A percentile compares a stretch with the other conserved stretches of the same genome.
phyloP scores from a whole-genome alignment of 1,140 invertebrate genomes.

The Tribolium castaneum region DNA sequence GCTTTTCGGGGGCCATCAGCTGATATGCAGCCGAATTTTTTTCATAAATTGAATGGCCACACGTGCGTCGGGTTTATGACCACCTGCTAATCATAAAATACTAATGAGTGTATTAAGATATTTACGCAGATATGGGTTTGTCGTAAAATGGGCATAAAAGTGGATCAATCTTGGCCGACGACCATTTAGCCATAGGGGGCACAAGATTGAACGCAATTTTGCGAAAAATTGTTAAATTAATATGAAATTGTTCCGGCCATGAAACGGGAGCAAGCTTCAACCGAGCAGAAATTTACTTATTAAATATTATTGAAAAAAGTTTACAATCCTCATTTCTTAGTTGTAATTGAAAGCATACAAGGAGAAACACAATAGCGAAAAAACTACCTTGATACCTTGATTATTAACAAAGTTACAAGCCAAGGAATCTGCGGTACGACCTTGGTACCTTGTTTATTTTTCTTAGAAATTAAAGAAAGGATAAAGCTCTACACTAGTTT shows the following conservation, averaged over 20 bases:
- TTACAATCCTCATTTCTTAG: too few species aligned
- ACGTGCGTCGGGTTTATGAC: conserved; percentile 17
- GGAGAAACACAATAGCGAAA: too few species aligned
- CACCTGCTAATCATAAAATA: conserved; percentile 23
- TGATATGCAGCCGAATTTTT: not conserved
- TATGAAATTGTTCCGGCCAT: not conserved
- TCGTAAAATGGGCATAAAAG: conserved; percentile 10
- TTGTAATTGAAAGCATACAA: too few species aligned
- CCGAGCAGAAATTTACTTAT: too few species aligned
- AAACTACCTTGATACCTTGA: too few species aligned
- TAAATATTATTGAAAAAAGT: too few species aligned
- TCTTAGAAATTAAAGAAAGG: too few species aligned
- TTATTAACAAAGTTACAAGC: too few species aligned
- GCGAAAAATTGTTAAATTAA: not conserved
- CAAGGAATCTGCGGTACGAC: too few species aligned
- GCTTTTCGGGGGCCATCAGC: not conserved
- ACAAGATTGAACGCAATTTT: not conserved
- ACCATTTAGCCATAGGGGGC: not conserved
- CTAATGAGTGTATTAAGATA: conserved; percentile 15
- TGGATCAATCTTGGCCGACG: not conserved
- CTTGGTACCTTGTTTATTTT: too few species aligned
- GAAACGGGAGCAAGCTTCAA: not conserved
- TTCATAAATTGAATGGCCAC: conserved; percentile 9
- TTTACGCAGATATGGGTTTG: not conserved
- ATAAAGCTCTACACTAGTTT: too few species aligned